Percentiles rank a stretch among this genome's conserved stretches.
These are phyloP conservation scores for Pseudopipra pipra DNA, from an alignment of 2,113 vertebrate species.

Conservation along the genomic window DNA sequence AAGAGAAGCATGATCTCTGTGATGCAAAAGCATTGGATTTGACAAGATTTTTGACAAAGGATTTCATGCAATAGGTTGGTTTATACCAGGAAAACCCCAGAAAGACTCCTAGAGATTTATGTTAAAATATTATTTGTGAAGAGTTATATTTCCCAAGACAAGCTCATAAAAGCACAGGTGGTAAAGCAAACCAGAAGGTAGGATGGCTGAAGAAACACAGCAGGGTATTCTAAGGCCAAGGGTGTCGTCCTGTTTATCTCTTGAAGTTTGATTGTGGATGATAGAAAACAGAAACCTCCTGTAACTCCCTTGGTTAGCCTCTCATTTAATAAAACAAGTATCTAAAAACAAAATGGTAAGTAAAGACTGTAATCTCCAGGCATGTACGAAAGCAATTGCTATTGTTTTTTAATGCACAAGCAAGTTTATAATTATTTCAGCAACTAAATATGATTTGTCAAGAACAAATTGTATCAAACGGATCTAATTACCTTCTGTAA, in stretches of 20 bases:
- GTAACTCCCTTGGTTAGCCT: background rate
- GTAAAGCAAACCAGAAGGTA: background rate
- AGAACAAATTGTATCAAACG: background rate
- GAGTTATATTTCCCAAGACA: background rate
- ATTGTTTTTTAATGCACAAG: background rate
- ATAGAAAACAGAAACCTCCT: background rate
- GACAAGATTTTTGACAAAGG: background rate
- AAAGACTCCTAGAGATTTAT: background rate
- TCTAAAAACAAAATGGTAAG: background rate
- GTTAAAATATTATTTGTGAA: background rate
- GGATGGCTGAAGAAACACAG: background rate
- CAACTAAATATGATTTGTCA: background rate
- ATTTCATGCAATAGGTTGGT: background rate
- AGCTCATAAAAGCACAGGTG: background rate
- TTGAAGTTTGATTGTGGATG: background rate
- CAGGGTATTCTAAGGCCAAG: background rate
- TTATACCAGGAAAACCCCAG: background rate
- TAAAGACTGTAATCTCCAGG: background rate
- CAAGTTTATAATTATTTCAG: slow-evolving; percentile 14
- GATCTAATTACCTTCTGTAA: background rate
- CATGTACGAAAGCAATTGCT: background rate
- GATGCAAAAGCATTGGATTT: background rate
- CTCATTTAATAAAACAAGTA: background rate
- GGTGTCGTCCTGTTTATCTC: background rate
- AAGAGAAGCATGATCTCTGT: background rate